phyloP scores from a whole-genome alignment of 2,888 invertebrate species.

The Eustalomyia histrio region DNA sequence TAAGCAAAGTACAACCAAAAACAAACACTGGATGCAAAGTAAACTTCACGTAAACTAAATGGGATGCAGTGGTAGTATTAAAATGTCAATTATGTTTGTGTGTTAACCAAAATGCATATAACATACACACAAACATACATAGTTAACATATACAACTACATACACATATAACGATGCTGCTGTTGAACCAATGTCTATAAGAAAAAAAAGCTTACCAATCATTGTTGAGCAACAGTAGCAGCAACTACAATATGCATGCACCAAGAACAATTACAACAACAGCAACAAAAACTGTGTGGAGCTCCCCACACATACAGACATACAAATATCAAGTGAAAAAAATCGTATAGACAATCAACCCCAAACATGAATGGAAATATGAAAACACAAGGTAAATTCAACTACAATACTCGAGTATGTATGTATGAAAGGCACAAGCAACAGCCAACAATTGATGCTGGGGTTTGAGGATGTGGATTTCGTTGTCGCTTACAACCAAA shows the following conservation, averaged over 20 bases:
- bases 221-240: constrained; percentile 61
- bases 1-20: background rate
- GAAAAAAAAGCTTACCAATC: constrained; percentile 60
- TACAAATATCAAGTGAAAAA: background rate
- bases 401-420: background rate
- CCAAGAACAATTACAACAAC: constrained; percentile 25
- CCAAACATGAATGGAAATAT: constrained; percentile 46
- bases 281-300: background rate
- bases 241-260: constrained; percentile 33
- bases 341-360: constrained; percentile 41
- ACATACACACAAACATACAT: too few relatives aligned
- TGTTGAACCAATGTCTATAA: constrained; percentile 17
- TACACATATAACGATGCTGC: constrained; percentile 4
- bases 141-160: too few relatives aligned
- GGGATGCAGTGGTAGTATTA: constrained; percentile 4
- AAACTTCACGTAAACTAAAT: constrained; percentile 9
- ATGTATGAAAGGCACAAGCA: constrained; percentile 10
- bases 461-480: constrained; percentile 59
- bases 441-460: constrained; percentile 13
- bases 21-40: constrained; percentile 34
- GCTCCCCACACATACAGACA: background rate
- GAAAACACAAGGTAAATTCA: constrained; percentile 20
- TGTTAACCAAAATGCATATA: constrained; percentile 29
- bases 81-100: constrained; percentile 36
- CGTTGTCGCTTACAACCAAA: constrained; percentile 23